Evolutionary conservation across 1,140 invertebrate species (phyloP).

Genomic region (Centruroides sculpturatus): DNA sequence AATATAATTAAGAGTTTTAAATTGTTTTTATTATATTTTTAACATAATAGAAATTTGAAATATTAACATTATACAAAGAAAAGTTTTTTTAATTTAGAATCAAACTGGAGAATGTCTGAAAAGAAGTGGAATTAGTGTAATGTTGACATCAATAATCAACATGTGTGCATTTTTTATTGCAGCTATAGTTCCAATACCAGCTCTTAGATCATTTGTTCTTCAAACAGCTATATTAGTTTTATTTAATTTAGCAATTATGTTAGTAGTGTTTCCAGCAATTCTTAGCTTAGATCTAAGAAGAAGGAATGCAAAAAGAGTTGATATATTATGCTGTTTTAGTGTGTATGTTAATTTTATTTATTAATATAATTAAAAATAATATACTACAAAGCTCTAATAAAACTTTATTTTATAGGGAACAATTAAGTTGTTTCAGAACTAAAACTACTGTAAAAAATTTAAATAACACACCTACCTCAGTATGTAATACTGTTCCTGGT

Average conservation of each 20-base stretch:
- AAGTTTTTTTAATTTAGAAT: constrained; percentile 32
- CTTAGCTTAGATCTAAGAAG: constrained; percentile 76
- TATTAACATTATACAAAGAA: no score
- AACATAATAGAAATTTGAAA: no score
- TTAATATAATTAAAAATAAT: background rate
- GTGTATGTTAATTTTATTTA: constrained; percentile 4
- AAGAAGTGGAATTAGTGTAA: constrained; percentile 64
- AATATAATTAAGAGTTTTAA: no score
- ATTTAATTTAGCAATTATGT: constrained; percentile 70
- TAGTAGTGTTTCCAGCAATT: constrained; percentile 86
- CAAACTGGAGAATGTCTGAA: constrained; percentile 70
- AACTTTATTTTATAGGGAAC: no score
- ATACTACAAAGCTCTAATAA: no score
- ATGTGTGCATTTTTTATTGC: constrained; percentile 65
- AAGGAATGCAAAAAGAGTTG: constrained; percentile 52
- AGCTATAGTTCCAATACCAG: constrained; percentile 84
- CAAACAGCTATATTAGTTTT: constrained; percentile 76
- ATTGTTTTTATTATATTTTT: no score
- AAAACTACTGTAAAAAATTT: no score
- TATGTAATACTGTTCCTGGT: no score
- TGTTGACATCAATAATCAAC: constrained; percentile 72
- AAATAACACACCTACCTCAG: no score
- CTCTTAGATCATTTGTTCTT: constrained; percentile 76
- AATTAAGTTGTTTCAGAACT: no score
- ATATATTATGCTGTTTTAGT: constrained; percentile 59